Evolutionary conservation across 2,113 vertebrate genomes (phyloP).

Genomic region (Hyperopisus bebe): DNA sequence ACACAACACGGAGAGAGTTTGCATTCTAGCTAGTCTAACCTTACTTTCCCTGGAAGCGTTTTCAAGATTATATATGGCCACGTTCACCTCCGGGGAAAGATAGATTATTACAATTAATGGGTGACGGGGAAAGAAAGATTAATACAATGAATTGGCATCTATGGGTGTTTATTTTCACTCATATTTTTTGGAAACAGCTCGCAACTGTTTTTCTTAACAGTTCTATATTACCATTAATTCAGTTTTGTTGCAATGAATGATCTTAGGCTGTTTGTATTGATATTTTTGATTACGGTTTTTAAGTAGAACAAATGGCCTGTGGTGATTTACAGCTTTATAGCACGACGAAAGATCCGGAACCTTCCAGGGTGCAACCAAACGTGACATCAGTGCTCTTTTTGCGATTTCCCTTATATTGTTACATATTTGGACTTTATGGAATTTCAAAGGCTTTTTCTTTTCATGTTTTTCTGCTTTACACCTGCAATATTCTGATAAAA

Average conservation of each 20-base stretch:
- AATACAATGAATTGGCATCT: not conserved
- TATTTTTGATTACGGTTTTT: conserved; percentile 2
- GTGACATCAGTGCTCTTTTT: not conserved
- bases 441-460: conserved; percentile 17
- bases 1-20: not conserved
- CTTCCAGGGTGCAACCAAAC: not conserved
- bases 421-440: conserved; percentile 6
- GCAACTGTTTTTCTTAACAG: not conserved
- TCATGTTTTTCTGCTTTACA: conserved; percentile 26
- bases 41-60: not conserved
- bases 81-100: not conserved
- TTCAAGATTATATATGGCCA: not conserved
- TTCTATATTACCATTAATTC: not conserved
- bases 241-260: conserved; percentile 3
- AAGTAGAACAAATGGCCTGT: not conserved
- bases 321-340: not conserved
- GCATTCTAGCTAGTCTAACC: not conserved
- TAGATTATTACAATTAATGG: conserved; percentile 7
- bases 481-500: conserved; percentile 44
- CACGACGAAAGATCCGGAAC: not conserved
- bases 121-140: not conserved
- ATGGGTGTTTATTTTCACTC: not conserved
- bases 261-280: not conserved
- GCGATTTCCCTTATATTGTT: not conserved
- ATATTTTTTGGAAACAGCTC: not conserved